Percentiles rank a stretch among this genome's conserved stretches.
Conservation (phyloP, 2,113 vertebrate genomes). For the Epinephelus moara region DNA sequence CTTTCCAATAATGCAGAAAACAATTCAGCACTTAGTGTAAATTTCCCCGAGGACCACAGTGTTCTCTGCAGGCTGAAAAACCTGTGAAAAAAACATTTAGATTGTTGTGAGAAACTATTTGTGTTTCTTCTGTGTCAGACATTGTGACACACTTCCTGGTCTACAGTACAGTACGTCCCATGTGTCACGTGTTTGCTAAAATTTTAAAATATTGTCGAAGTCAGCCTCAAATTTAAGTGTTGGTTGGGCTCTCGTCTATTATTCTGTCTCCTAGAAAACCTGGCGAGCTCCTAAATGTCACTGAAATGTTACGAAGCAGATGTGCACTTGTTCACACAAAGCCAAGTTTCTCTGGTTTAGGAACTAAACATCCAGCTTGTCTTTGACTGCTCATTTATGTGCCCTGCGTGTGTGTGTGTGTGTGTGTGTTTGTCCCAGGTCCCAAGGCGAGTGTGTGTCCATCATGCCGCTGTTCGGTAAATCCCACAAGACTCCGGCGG, state of each 20-base stretch:
- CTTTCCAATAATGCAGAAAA: too few relatives aligned
- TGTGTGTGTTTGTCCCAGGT: constrained; percentile 43
- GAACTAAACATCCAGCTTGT: not conserved
- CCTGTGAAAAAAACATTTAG: too few relatives aligned
- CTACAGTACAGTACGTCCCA: too few relatives aligned
- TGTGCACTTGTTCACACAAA: not conserved
- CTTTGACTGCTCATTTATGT: not conserved
- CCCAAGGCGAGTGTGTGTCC: constrained; percentile 49
- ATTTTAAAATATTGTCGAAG: too few relatives aligned
- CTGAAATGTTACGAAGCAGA: not conserved
- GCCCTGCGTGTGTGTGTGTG: not conserved
- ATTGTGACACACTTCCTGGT: too few relatives aligned
- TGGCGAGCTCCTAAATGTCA: not conserved
- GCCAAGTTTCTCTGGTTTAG: not conserved
- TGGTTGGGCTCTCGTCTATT: not conserved
- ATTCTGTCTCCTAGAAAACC: not conserved
- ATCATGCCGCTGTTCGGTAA: constrained; percentile 97
- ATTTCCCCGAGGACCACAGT: too few relatives aligned
- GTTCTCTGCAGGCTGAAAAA: too few relatives aligned
- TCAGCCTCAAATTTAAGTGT: too few relatives aligned
- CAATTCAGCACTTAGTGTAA: too few relatives aligned
- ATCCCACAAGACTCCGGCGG: constrained; percentile 96
- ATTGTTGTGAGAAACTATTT: too few relatives aligned
- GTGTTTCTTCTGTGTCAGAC: too few relatives aligned
- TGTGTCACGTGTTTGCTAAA: too few relatives aligned